phyloP scores from a whole-genome alignment of 2,113 vertebrate species.

The Bubo bubo region DNA sequence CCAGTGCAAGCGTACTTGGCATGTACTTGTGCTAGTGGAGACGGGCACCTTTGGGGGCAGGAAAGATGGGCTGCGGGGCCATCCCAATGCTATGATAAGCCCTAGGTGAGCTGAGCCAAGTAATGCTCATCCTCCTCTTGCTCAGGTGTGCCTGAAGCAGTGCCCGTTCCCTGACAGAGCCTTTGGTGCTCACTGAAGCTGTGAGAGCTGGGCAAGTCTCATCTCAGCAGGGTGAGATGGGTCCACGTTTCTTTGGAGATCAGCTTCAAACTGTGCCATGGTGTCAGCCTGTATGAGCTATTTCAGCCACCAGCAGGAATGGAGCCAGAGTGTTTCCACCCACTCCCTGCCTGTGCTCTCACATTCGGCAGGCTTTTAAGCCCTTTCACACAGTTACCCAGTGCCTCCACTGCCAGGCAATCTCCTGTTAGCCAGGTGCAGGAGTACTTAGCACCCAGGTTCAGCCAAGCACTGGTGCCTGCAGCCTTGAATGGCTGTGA shows the following conservation, averaged over 20 bases:
- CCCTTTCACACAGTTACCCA: not conserved
- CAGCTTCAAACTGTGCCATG: not conserved
- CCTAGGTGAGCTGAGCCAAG: not conserved
- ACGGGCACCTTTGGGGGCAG: not conserved
- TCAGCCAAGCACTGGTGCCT: not conserved
- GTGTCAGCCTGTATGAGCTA: not conserved
- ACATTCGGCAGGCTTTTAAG: not conserved
- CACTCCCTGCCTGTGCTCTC: not conserved
- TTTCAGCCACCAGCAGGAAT: not conserved
- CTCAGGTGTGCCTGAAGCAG: not conserved
- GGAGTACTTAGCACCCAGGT: not conserved
- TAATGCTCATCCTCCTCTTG: not conserved
- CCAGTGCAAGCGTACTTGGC: too few relatives aligned
- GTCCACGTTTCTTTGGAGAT: not conserved
- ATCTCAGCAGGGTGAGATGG: not conserved
- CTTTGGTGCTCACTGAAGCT: not conserved
- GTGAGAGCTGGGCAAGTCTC: not conserved
- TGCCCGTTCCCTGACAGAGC: accelerated
- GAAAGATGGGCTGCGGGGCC: not conserved
- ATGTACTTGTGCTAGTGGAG: not conserved
- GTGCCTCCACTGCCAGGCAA: not conserved
- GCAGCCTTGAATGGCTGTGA: accelerated
- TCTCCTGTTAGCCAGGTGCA: not conserved
- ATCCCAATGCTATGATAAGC: not conserved
- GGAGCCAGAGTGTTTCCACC: not conserved